phyloP scores from a whole-genome alignment of 2,113 vertebrate species.

The Dascyllus trimaculatus region DNA sequence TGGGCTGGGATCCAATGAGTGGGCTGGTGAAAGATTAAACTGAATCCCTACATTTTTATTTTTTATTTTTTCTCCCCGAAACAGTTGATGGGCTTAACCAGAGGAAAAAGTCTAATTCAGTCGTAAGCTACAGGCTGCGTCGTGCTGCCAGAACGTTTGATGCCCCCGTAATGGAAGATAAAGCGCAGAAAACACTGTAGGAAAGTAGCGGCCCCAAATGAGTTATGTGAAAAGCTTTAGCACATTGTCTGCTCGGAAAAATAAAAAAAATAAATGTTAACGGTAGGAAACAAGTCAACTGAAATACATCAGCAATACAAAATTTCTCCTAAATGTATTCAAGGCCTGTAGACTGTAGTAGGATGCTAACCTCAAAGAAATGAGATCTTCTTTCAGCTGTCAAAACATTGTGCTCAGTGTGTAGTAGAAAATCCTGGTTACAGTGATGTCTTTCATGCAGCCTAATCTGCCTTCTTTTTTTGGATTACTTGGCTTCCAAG shows the following conservation, averaged over 20 bases:
- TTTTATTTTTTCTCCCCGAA: neutral
- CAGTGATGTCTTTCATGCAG: constrained; percentile 13
- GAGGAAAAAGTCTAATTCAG: constrained; percentile 52
- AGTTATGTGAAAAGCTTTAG: constrained; percentile 26
- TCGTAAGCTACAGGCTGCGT: constrained; percentile 35
- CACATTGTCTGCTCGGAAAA: neutral
- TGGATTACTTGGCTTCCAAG: constrained; percentile 25
- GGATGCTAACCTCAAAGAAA: neutral
- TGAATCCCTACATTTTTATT: constrained; percentile 48
- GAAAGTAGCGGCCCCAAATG: constrained; percentile 29
- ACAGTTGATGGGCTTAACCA: constrained; percentile 52
- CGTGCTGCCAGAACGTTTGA: constrained; percentile 38
- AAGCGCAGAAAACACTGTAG: constrained; percentile 15
- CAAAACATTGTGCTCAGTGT: constrained; percentile 4
- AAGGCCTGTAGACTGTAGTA: constrained; percentile 1
- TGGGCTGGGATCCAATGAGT: constrained; percentile 51
- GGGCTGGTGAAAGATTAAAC: constrained; percentile 56
- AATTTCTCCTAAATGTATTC: neutral
- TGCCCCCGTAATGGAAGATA: constrained; percentile 38
- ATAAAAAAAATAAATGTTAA: neutral
- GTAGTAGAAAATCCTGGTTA: constrained; percentile 1
- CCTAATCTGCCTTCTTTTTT: constrained; percentile 19
- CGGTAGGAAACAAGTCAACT: neutral
- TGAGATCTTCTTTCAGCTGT: neutral
- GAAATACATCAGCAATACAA: neutral